Evolutionary conservation across 1,140 invertebrate species (phyloP), one percentile per base, ranked within the genome.

Genomic region (Archivesica marissinica): DNA sequence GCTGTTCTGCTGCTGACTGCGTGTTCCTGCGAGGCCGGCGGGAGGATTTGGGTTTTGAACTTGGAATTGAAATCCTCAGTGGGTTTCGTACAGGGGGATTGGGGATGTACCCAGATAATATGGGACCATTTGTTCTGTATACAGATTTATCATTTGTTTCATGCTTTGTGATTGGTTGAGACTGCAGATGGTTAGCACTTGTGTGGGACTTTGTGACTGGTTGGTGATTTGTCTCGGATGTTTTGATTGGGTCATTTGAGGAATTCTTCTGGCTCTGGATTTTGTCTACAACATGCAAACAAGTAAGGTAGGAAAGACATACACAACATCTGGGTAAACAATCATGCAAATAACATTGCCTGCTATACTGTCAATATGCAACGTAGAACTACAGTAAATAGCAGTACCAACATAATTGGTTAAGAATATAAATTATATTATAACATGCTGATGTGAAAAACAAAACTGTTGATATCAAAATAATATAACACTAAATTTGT

Each of bases 1-100:
- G 88, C 81, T 91, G 91, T 74, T 91, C 86, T 52, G 86, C 90
- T 70, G 91, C 92, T 2, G 91, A 90, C 50, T 90, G 77, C 20
- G 72, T 56, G 59, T 74, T 88, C 66, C 77, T 89, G 38, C 78
- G 70, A 61, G 75, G 79, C 20, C 30, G 70, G 35, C 30, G 47
- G 28, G 83, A 52, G 50, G 30, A 23, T 35, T 59, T 39, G 38
- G 56, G 41, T 85, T 78, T 85, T 33, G 74, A 77, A 56, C 61
- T 85, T 75, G 82, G 82, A 56, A 83, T 83, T 7, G 80, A 56
- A 39, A 83, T 35, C 80, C 38, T 25, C 44, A 83, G 35, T 50
- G 68, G 79, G 59, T 79, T 86, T 70, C 86, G 70, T 50, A 80
- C 59, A 35, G 88, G 88, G 77, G 88, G 86, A 54, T 76, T 87